Conservation (phyloP, 2,797 vertebrate species). For the Muscicapa comitata region DNA sequence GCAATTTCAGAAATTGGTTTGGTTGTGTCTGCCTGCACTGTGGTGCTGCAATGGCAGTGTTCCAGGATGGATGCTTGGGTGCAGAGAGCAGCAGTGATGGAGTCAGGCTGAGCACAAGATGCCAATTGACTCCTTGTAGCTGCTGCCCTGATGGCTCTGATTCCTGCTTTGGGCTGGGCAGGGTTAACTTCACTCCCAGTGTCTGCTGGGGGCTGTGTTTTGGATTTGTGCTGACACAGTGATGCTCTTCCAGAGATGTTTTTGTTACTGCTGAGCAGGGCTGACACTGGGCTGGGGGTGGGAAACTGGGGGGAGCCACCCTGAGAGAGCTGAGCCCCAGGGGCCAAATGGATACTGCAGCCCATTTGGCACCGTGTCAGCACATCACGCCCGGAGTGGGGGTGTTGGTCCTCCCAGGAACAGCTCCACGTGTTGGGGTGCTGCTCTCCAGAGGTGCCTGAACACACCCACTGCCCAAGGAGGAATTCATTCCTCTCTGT, state of each 20-base stretch:
- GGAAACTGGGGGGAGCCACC: background rate
- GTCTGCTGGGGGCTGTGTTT: background rate
- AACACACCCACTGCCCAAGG: background rate
- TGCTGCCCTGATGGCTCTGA: background rate
- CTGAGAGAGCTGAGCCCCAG: background rate
- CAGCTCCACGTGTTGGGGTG: background rate
- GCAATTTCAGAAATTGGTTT: accelerated
- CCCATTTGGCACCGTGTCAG: background rate
- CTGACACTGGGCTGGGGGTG: background rate
- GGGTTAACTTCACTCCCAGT: background rate
- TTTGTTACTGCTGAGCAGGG: background rate
- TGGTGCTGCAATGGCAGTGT: accelerated
- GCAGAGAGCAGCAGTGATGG: background rate
- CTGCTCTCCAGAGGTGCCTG: background rate
- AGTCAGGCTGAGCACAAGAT: accelerated
- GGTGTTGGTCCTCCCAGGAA: accelerated
- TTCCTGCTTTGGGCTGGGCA: background rate
- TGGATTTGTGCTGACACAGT: background rate
- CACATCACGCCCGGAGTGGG: accelerated
- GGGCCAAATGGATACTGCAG: background rate
- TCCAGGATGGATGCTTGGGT: background rate
- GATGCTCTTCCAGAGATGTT: background rate
- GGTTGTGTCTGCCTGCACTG: accelerated
- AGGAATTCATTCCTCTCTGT: too few species aligned
- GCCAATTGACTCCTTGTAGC: background rate